Evolutionary conservation across 2,113 vertebrate species (phyloP).

Genomic region (Myotis davidii): DNA sequence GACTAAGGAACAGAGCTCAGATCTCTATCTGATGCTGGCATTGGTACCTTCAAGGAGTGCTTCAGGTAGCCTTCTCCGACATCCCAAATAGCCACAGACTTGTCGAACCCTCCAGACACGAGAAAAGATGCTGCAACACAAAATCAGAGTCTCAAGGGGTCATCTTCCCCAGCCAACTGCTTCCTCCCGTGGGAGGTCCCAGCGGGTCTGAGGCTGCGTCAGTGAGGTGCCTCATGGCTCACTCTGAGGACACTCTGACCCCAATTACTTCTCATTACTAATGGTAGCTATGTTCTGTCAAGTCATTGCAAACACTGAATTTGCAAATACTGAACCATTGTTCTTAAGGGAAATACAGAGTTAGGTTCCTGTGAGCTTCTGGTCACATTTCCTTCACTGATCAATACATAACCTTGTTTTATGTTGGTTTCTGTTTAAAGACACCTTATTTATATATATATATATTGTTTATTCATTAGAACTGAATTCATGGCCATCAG

Average conservation of each 20-base stretch:
- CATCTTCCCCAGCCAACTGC: not conserved
- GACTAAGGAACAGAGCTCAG: not conserved
- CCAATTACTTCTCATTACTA: not conserved
- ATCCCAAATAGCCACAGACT: constrained; percentile 86
- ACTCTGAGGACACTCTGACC: not conserved
- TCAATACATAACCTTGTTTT: not conserved
- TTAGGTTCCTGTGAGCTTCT: not conserved
- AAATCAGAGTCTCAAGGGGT: not conserved
- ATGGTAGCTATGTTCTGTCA: not conserved
- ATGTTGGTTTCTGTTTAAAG: not conserved
- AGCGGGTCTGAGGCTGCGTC: not conserved
- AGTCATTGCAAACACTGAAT: not conserved
- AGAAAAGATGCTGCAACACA: constrained; percentile 83
- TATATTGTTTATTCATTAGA: not conserved
- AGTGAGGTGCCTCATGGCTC: not conserved
- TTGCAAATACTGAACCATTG: not conserved
- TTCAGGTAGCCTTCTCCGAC: constrained; percentile 80
- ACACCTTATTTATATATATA: not conserved
- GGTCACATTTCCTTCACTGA: not conserved
- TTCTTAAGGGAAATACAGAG: not conserved
- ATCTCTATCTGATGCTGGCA: too few species aligned
- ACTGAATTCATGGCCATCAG: not conserved
- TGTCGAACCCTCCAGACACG: constrained; percentile 87
- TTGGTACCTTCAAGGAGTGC: constrained; percentile 86
- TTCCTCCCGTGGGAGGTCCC: not conserved